phyloP scores from a whole-genome alignment of 2,888 invertebrate species.

The Tenthredo amoena region DNA sequence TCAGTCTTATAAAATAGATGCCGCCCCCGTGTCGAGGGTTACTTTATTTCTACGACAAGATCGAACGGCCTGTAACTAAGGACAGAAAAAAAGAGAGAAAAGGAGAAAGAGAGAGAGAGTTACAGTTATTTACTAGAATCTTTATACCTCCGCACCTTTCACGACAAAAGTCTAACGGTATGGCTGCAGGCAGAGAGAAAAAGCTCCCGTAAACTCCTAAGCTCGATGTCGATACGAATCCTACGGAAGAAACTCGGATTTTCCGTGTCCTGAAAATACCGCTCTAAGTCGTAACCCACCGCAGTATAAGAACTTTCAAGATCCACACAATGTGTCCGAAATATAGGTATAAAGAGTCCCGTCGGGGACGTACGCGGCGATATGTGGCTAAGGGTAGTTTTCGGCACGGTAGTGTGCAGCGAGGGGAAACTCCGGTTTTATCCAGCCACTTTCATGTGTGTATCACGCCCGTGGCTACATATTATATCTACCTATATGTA shows the following conservation, averaged over 20 bases:
- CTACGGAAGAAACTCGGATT: slow-evolving; percentile 18
- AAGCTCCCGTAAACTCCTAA: slow-evolving; percentile 29
- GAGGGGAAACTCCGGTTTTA: slow-evolving; percentile 55
- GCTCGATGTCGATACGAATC: slow-evolving; percentile 37
- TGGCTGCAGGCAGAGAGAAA: not conserved
- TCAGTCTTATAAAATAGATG: slow-evolving; percentile 73
- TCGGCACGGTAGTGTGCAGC: not conserved
- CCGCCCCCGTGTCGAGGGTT: slow-evolving; percentile 59
- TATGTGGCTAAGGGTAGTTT: slow-evolving; percentile 53
- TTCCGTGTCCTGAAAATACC: slow-evolving; percentile 60
- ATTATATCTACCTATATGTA: slow-evolving; percentile 28
- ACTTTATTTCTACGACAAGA: slow-evolving; percentile 58
- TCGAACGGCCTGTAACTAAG: slow-evolving; percentile 3
- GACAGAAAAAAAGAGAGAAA: not conserved
- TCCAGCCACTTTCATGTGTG: slow-evolving; percentile 39
- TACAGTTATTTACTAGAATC: not conserved
- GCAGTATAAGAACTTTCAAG: slow-evolving; percentile 57
- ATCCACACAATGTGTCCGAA: slow-evolving; percentile 61
- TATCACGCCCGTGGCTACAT: slow-evolving; percentile 11
- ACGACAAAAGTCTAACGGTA: not conserved
- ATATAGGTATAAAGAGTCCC: slow-evolving; percentile 60
- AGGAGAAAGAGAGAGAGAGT: not conserved
- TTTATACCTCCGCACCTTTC: slow-evolving; percentile 18
- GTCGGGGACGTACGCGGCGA: slow-evolving; percentile 50
- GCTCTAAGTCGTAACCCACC: slow-evolving; percentile 68